Conservation (phyloP, 2,888 invertebrate species). For the Caenorhabditis virilis region DNA sequence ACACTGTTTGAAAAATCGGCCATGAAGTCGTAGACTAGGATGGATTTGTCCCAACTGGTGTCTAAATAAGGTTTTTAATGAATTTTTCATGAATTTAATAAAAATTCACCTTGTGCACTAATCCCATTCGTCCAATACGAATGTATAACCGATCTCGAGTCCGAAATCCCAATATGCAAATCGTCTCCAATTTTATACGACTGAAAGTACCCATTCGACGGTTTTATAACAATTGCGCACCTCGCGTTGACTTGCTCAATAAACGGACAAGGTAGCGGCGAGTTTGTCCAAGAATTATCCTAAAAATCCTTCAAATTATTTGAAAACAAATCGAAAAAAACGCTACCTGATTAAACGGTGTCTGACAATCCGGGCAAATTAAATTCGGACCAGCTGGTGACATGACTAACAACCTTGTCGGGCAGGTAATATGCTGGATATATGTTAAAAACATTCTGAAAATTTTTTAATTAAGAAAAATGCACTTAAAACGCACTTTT, state of each 20-base stretch:
- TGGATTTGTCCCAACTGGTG: slow-evolving; percentile 25
- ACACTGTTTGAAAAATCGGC: slow-evolving; percentile 19
- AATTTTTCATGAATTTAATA: too few relatives aligned
- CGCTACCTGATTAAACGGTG: neutral
- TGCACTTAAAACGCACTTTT: neutral
- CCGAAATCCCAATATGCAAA: slow-evolving; percentile 40
- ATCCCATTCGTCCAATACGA: slow-evolving; percentile 38
- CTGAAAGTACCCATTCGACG: slow-evolving; percentile 28
- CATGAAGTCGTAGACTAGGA: slow-evolving; percentile 17
- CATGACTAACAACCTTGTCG: slow-evolving; percentile 3
- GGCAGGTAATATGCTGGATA: slow-evolving; percentile 4
- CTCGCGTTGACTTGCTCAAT: slow-evolving; percentile 22
- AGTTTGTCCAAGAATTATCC: slow-evolving; percentile 19
- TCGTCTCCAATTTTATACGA: slow-evolving; percentile 38
- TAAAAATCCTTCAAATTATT: slow-evolving; percentile 1
- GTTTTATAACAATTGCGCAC: slow-evolving; percentile 36
- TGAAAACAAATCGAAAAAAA: too few relatives aligned
- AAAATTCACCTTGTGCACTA: slow-evolving; percentile 6
- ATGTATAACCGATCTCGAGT: slow-evolving; percentile 25
- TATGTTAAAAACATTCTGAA: slow-evolving; percentile 5
- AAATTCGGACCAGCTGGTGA: neutral
- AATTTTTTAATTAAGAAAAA: neutral
- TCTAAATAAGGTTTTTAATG: slow-evolving; percentile 1
- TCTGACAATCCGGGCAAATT: slow-evolving; percentile 2
- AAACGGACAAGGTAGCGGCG: slow-evolving; percentile 30